Percentiles rank a stretch among this genome's conserved stretches.
Evolutionary conservation across 2,888 invertebrate species (phyloP).

Genomic region (Crossocerus cetratus): DNA sequence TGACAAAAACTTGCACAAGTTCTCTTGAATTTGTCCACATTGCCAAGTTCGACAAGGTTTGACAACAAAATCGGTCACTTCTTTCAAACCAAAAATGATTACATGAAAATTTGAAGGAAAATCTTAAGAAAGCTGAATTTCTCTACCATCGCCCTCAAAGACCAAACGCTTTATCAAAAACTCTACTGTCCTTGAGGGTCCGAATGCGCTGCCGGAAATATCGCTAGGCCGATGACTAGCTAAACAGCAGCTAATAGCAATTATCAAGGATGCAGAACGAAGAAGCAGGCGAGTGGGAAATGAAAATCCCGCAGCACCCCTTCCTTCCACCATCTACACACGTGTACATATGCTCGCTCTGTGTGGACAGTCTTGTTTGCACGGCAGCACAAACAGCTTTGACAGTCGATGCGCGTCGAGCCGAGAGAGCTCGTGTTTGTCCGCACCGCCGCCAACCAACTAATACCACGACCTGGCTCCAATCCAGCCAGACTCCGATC

Average conservation of each 20-base stretch:
- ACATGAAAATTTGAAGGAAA: no score
- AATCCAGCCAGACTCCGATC: slow-evolving; percentile 20
- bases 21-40: no score
- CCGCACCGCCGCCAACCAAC: slow-evolving; percentile 9
- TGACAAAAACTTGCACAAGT: no score
- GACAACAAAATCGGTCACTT: no score
- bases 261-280: slow-evolving; percentile 6
- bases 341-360: neutral
- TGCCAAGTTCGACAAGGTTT: no score
- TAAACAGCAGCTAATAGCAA: neutral
- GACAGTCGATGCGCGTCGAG: slow-evolving; percentile 14
- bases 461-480: slow-evolving; percentile 40
- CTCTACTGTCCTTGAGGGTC: no score
- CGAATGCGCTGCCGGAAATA: neutral
- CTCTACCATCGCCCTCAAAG: no score
- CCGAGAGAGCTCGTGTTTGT: slow-evolving; percentile 21
- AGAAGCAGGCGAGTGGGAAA: neutral
- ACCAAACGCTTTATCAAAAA: no score
- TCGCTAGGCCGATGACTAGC: slow-evolving; percentile 10
- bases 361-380: slow-evolving; percentile 7
- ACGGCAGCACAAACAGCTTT: slow-evolving; percentile 18
- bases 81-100: no score
- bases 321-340: neutral
- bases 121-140: no score
- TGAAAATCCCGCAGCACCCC: neutral